Percentiles rank a stretch among this genome's conserved stretches.
Evolutionary conservation across 2,888 invertebrate genomes (phyloP).

Genomic region (Ctenicera cuprea): DNA sequence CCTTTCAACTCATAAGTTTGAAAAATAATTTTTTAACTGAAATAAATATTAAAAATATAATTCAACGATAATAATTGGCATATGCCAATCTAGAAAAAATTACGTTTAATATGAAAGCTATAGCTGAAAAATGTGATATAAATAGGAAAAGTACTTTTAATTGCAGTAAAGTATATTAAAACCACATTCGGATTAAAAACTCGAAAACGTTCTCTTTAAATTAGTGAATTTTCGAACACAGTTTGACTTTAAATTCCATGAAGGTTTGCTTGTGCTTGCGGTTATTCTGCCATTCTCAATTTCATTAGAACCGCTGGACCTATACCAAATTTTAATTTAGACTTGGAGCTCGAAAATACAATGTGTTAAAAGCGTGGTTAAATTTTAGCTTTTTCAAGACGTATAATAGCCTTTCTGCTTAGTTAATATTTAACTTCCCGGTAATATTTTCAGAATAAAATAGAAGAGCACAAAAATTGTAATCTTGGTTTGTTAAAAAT

Average conservation of each 20-base stretch:
- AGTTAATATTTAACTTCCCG: conserved; percentile 31
- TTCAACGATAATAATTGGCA: too few relatives aligned
- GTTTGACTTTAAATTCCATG: conserved; percentile 40
- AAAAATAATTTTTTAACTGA: too few relatives aligned
- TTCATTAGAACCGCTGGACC: conserved; percentile 37
- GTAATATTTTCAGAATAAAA: conserved; percentile 8
- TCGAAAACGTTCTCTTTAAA: neutral
- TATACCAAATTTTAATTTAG: conserved; percentile 43
- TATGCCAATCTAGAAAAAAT: too few relatives aligned
- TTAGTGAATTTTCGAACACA: conserved; percentile 30
- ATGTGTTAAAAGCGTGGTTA: conserved; percentile 36
- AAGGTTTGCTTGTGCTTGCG: conserved; percentile 41
- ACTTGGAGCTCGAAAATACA: conserved; percentile 30
- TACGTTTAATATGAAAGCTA: too few relatives aligned
- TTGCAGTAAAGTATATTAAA: conserved; percentile 12
- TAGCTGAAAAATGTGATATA: too few relatives aligned
- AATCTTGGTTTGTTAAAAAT: too few relatives aligned
- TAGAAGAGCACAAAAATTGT: too few relatives aligned
- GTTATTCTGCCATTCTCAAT: conserved; percentile 37
- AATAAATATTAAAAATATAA: too few relatives aligned
- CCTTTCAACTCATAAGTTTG: too few relatives aligned
- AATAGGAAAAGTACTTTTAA: neutral
- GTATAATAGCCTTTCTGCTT: conserved; percentile 13
- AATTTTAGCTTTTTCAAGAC: conserved; percentile 24
- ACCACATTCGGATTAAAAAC: conserved; percentile 5